Evolutionary conservation across 2,888 invertebrate genomes (phyloP), one percentile per base, ranked within the genome.

Genomic region (Venustoraphidia nigricollis): DNA sequence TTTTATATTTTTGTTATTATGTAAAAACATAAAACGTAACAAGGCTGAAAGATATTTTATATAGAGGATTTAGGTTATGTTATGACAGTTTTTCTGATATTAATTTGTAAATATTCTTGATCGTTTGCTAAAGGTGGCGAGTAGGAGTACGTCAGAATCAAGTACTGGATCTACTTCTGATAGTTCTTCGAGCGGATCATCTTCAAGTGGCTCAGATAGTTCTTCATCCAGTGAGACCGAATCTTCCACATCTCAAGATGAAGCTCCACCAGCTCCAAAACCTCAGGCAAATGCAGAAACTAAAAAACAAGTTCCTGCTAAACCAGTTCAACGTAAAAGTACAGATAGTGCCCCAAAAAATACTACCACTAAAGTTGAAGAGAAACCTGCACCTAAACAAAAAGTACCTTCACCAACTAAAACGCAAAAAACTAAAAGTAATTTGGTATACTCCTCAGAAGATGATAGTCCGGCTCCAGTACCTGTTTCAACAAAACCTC

Each of bases 201-300:
- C 80, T 0, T 77, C 83, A 1, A 80, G 78, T 51, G 79, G 77
- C 48, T 81, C 83, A 0, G 83, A 77, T 39, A 80, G 81, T 4
- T 81, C 76, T 0, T 79, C 77, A 3, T 77, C 79, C 38, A 81
- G 79, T 56, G 86, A 83, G 54, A 77, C 79, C 0, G 85, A 85
- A 53, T 80, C 83, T 1, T 80, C 81, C 1, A 70, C 72, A 2
- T 76, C 70, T 1, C 67, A 65, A 49, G 69, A 67, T 39, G 70
- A 58, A 40, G 62, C 61, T 50, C 46, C 49, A 47, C 51, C 51
- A 35, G 27, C 63, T 2, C 56, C 58, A 40, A 63, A 61, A 53
- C 54, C 59, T 27, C 59, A 57, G 45, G 56, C 63, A 3, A 61
- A 56, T 39, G 46, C 59, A 35, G 64, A 66, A 52, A 53, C 56